These are phyloP conservation scores for Nesometra sesokonis DNA, from an alignment of 35 echinoderm and acorn worm genomes.

Conservation along the genomic window DNA sequence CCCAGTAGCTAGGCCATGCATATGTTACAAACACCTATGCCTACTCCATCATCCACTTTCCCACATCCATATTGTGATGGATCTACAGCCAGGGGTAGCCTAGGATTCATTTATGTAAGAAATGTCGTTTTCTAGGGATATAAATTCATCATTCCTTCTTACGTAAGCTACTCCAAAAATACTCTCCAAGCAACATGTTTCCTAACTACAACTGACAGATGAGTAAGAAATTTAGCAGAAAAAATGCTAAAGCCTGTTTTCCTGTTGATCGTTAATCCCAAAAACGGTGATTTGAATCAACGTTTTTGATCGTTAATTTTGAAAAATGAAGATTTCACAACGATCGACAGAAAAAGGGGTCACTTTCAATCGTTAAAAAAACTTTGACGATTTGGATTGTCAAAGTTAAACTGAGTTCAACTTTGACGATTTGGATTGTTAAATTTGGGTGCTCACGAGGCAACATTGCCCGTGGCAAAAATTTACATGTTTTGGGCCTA, in stretches of 20 bases:
- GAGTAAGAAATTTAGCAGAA: not conserved
- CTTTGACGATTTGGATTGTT: too few relatives aligned
- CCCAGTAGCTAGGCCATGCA: not conserved
- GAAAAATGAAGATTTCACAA: too few relatives aligned
- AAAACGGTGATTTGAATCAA: too few relatives aligned
- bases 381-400: too few relatives aligned
- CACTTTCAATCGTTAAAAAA: too few relatives aligned
- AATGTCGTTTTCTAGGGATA: not conserved
- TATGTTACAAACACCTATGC: not conserved
- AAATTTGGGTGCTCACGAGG: too few relatives aligned
- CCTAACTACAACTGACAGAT: not conserved
- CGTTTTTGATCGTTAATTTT: not conserved
- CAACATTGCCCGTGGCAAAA: too few relatives aligned
- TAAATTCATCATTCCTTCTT: not conserved
- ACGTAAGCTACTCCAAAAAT: not conserved
- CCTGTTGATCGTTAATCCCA: too few relatives aligned
- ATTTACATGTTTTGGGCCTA: too few relatives aligned
- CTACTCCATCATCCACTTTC: not conserved
- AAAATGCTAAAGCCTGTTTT: too few relatives aligned
- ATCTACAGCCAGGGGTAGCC: not conserved
- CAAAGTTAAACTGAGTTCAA: too few relatives aligned
- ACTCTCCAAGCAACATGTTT: not conserved
- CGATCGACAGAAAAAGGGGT: too few relatives aligned
- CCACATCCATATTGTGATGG: not conserved
- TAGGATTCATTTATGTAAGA: not conserved